Percentiles rank a stretch among this genome's conserved stretches.
Evolutionary conservation across 2,888 invertebrate genomes (phyloP).

Genomic region (Tetragonisca angustula): DNA sequence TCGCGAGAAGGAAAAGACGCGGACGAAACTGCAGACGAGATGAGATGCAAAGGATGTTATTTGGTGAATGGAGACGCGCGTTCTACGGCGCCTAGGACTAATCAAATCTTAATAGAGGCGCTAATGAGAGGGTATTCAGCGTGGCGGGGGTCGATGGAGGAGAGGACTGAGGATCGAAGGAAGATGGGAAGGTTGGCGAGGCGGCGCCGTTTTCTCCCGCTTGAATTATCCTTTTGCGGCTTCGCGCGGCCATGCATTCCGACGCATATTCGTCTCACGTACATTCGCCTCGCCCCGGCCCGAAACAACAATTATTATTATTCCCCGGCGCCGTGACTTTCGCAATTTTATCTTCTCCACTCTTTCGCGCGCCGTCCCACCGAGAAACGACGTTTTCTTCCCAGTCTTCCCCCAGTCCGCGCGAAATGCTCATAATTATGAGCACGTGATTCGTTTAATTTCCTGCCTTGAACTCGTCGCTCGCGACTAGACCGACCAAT

Average conservation of each 20-base stretch:
- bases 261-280: constrained; percentile 78
- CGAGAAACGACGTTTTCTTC: not conserved
- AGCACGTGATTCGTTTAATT: constrained; percentile 82
- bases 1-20: not conserved
- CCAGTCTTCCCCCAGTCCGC: constrained; percentile 37
- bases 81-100: constrained; percentile 76
- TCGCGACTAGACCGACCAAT: constrained; percentile 71
- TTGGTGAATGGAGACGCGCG: constrained; percentile 71
- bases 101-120: constrained; percentile 82
- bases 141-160: constrained; percentile 61
- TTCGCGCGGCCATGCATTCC: constrained; percentile 70
- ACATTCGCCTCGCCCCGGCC: constrained; percentile 56
- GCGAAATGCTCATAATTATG: constrained; percentile 80
- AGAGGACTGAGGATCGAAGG: constrained; percentile 35
- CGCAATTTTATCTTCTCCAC: constrained; percentile 70
- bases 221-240: constrained; percentile 77
- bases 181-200: not conserved
- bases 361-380: constrained; percentile 3
- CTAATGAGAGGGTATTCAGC: constrained; percentile 81
- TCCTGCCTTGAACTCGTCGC: constrained; percentile 74
- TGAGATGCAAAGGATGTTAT: constrained; percentile 69
- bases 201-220: constrained; percentile 48
- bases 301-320: constrained; percentile 79
- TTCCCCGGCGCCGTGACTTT: constrained; percentile 65
- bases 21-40: not conserved